Conservation (phyloP, 2,888 invertebrate species). For the Tupiocoris notatus region DNA sequence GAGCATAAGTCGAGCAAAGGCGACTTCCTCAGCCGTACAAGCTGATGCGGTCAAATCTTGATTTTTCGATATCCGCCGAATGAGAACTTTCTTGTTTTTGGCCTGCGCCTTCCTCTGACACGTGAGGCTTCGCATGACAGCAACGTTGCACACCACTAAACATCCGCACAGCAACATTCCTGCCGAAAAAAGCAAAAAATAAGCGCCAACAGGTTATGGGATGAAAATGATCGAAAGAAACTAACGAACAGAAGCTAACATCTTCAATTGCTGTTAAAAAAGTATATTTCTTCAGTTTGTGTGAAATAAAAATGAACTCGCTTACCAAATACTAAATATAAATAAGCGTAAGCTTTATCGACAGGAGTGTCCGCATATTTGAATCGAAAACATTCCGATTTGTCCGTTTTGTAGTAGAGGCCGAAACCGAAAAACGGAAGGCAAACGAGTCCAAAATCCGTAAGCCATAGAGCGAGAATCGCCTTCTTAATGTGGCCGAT, state of each 20-base stretch:
- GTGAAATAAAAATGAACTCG: no score
- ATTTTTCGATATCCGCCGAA: conserved; percentile 54
- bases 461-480: conserved; percentile 67
- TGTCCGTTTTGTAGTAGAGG: conserved; percentile 63
- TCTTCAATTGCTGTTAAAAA: no score
- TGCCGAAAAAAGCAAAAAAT: neutral
- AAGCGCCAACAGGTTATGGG: neutral
- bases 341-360: conserved; percentile 72
- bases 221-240: neutral
- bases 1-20: conserved; percentile 82
- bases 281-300: neutral
- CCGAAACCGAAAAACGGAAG: conserved; percentile 74
- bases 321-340: conserved; percentile 76
- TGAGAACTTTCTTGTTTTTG: conserved; percentile 35
- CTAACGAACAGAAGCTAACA: no score
- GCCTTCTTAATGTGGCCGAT: conserved; percentile 71
- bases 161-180: conserved; percentile 31
- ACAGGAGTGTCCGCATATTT: conserved; percentile 64
- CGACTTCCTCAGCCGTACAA: conserved; percentile 73
- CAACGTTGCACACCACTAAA: conserved; percentile 65
- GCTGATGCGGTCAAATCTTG: conserved; percentile 55
- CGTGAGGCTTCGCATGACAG: conserved; percentile 72
- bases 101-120: conserved; percentile 7
- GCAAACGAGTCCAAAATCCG: conserved; percentile 69
- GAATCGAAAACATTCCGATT: conserved; percentile 66